Evolutionary conservation across 2,888 invertebrate genomes (phyloP), one percentile per base, ranked within the genome.

Genomic region (Latheticus oryzae): DNA sequence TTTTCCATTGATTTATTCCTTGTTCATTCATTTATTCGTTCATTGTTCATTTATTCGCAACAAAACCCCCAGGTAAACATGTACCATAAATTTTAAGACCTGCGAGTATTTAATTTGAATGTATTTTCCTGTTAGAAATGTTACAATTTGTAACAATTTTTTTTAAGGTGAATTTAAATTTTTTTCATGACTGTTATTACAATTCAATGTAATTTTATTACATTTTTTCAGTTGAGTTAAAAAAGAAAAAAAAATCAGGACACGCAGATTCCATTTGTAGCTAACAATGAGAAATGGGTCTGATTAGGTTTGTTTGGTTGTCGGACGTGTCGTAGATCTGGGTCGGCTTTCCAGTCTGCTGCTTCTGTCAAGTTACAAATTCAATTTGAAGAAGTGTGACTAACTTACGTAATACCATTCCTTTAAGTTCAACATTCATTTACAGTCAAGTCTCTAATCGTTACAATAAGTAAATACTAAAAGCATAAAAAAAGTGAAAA

Each of bases 381-480:
- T 70, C 65, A 69, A 72, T 72, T 72, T 70, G 57, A 60, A 58
- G 61, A 67, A 67, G 67, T 69, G 70, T 67, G 70, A 68, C 64
- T 64, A 61, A 66, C 65, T 68, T 65, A 64, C 63, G 58, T 63
- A 68, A 67, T 65, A 52, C 60, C 59, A 63, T 64, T 60, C 43
- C 57, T 58, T 60, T 45, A 58, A 53, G 38, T 48, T 48, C 37
- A 48, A 24, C 48, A 35, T 48, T 48, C 48, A 16, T 37, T 50
- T 37, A 24, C 17, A 32, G n/a, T n/a, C n/a, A n/a, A n/a, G n/a
- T n/a, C n/a, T n/a, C n/a, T n/a, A n/a, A n/a, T n/a, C n/a, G n/a
- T n/a, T n/a, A n/a, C n/a, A n/a, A n/a, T n/a, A n/a, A n/a, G n/a
- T n/a, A n/a, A n/a, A n/a, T n/a, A n/a, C n/a, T n/a, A n/a, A n/a